Evolutionary conservation across 2,113 vertebrate genomes (phyloP).

Genomic region (Diphyllodes magnificus): DNA sequence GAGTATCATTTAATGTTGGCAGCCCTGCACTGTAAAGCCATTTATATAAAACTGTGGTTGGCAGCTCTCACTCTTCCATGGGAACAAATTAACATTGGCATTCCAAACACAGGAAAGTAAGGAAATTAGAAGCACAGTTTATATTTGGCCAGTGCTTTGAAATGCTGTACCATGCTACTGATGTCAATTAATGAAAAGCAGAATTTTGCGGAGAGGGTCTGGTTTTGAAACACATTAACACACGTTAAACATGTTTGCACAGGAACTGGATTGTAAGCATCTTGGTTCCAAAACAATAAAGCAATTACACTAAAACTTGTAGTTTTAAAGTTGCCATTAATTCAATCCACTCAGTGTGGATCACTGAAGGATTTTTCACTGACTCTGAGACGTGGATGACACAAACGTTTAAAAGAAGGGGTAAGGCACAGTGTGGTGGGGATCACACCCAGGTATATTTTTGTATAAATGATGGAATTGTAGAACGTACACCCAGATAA

Average conservation of each 20-base stretch:
- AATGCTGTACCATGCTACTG: slow-evolving; percentile 83
- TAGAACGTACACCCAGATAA: not conserved
- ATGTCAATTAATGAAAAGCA: slow-evolving; percentile 85
- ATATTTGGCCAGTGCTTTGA: slow-evolving; percentile 81
- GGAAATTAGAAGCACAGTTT: slow-evolving; percentile 83
- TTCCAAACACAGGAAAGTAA: slow-evolving; percentile 82
- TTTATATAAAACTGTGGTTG: slow-evolving; percentile 75
- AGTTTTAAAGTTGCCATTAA: slow-evolving; percentile 69
- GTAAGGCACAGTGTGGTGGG: not conserved
- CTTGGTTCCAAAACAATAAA: slow-evolving; percentile 79
- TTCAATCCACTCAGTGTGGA: slow-evolving; percentile 65
- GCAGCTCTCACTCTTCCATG: slow-evolving; percentile 75
- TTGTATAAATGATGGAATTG: not conserved
- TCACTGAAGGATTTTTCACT: slow-evolving; percentile 62
- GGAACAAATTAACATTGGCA: slow-evolving; percentile 85
- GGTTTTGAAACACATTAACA: slow-evolving; percentile 82
- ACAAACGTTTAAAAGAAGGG: not conserved
- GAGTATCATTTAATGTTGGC: slow-evolving; percentile 65
- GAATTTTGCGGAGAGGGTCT: slow-evolving; percentile 74
- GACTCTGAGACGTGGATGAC: not conserved
- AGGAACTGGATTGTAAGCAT: slow-evolving; percentile 78
- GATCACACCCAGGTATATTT: not conserved
- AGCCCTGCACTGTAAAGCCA: slow-evolving; percentile 62
- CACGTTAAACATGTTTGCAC: slow-evolving; percentile 84
- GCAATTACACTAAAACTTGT: slow-evolving; percentile 72